Conservation (phyloP, 2,797 vertebrate species). For the Serranus cabrilla region DNA sequence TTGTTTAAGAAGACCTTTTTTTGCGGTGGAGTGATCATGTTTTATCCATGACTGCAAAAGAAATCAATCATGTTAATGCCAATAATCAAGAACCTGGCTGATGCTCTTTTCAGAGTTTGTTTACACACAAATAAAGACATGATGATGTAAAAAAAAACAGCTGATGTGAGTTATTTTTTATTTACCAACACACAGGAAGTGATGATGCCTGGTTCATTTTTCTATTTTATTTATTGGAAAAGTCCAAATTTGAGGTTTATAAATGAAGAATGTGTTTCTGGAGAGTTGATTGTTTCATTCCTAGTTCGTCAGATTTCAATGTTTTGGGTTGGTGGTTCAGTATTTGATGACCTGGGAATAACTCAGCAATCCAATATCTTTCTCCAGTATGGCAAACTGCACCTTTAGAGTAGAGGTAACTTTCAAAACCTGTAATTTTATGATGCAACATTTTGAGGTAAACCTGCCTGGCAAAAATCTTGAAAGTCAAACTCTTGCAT, state of each 20-base stretch:
- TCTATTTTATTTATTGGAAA: not conserved
- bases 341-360: no score
- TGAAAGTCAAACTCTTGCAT: conserved; percentile 14
- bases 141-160: conserved; percentile 71
- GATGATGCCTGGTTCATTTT: not conserved
- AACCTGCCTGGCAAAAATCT: not conserved
- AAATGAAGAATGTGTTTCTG: no score
- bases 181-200: not conserved
- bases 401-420: not conserved
- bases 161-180: not conserved
- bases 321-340: no score
- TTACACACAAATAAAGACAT: conserved; percentile 87
- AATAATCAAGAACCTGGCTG: conserved; percentile 77
- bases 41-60: conserved; percentile 76
- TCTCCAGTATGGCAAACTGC: no score
- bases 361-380: no score
- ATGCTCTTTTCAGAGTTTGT: conserved; percentile 84
- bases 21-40: conserved; percentile 67
- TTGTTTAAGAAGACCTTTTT: conserved; percentile 51
- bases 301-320: no score
- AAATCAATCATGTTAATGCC: conserved; percentile 74
- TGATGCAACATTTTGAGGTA: not conserved
- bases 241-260: not conserved
- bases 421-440: not conserved
- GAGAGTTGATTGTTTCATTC: no score